Base-by-base conservation (phyloP, 2,797 vertebrate species). In the Enoplosus armatus region DNA sequence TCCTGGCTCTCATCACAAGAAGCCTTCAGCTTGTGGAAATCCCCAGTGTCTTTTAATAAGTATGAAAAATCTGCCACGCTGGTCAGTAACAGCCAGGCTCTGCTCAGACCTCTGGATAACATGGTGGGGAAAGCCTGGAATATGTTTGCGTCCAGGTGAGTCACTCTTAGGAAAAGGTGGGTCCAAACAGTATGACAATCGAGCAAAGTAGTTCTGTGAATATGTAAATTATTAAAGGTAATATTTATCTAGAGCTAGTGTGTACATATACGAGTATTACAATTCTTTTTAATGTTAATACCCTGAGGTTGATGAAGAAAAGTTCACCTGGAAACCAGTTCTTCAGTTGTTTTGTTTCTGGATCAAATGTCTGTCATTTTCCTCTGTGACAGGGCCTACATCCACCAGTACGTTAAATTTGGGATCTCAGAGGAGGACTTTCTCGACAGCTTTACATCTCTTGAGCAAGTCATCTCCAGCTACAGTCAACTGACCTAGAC, bases 71-170 rank as follows among this genome's bases (percentile, higher is more conserved):
- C 95, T 6, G 98, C 97, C 0, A 90, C 97, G 1, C 83, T 99
- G 93, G 96, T 99, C 92, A 99, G 97, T 89, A 99, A 99, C 64
- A 98, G 97, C 83, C 97, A 99, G 89, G 95, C 96, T 84, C 91
- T 99, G 85, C 93, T 99, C 75, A 94, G 93, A 71, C 97, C 97
- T 26, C 92, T 99, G 45, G 95, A 99, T 72, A 85, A 27, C 50
- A 94, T 97, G 33, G 96, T 99, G 85, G 95, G 95, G 64, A 99
- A 97, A 90, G 98, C 98, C 2, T 99, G 98, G 98, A 98, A 97
- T 76, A 99, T 99, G 98, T 99, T 99, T 91, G 97, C 97, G n/a
- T 98, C 97, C 61, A 98, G 96, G 98, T 99, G 95, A 96, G 97
- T 71, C 37, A 24, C 10, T 24, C 12, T 65, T 1, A 29, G 2